These are phyloP conservation scores for Montipora cactus DNA, from an alignment of 64 coral and sea anemone genomes.

Conservation along the genomic window DNA sequence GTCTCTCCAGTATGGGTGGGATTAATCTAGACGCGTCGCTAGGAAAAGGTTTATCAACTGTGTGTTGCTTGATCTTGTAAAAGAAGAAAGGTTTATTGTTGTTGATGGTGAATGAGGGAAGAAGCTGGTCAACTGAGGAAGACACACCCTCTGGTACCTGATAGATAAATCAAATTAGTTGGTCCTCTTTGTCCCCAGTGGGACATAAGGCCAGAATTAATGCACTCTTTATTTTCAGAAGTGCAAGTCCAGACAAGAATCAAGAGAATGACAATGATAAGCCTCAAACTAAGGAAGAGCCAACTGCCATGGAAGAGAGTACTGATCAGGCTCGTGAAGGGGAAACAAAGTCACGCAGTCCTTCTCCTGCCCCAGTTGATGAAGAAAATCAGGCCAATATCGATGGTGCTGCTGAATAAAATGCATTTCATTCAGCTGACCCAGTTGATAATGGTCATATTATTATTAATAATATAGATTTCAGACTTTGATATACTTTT, in stretches of 20 bases:
- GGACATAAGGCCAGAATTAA: no score
- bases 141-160: no score
- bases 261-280: neutral
- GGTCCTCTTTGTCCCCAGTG: no score
- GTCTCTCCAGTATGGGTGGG: no score
- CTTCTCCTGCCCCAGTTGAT: conserved; percentile 7
- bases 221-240: conserved; percentile 1
- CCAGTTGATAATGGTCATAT: no score
- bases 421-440: neutral
- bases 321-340: neutral
- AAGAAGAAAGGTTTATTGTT: no score
- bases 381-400: neutral
- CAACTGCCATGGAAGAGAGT: neutral
- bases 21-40: no score
- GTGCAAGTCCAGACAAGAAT: conserved; percentile 14
- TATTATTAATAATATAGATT: neutral
- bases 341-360: conserved; percentile 31
- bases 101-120: no score
- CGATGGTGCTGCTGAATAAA: conserved; percentile 18
- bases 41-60: no score
- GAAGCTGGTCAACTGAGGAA: no score
- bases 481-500: neutral
- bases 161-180: no score
- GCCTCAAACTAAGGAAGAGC: neutral
- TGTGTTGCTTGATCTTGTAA: no score